Percentiles rank a stretch among this genome's conserved stretches.
Conservation (phyloP, 2,113 vertebrate genomes). For the Strigops habroptila region DNA sequence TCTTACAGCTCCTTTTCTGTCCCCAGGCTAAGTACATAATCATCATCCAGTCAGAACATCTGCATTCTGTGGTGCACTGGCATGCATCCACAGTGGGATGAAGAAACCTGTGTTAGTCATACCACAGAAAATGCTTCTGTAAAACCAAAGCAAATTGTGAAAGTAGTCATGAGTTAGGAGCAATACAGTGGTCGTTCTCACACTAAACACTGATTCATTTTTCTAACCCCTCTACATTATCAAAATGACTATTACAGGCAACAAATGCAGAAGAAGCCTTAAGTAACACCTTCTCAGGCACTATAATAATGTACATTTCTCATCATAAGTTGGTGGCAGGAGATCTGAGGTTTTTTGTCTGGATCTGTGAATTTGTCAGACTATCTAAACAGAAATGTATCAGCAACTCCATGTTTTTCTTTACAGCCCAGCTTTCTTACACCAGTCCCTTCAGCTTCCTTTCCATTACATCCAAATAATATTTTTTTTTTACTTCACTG, state of each 20-base stretch:
- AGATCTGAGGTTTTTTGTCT: neutral
- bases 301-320: neutral
- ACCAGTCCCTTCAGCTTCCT: neutral
- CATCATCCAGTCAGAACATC: neutral
- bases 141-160: neutral
- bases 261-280: neutral
- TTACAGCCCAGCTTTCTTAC: neutral
- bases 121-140: neutral
- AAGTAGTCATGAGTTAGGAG: neutral
- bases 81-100: neutral
- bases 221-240: neutral
- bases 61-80: neutral
- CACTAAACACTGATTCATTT: neutral
- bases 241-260: neutral
- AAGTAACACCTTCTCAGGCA: neutral
- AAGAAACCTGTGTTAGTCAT: neutral
- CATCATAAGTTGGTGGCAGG: neutral
- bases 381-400: neutral
- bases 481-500: neutral
- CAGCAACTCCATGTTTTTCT: neutral
- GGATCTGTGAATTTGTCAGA: neutral
- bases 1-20: neutral
- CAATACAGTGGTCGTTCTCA: neutral
- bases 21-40: conserved; percentile 6
- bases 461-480: neutral